These are phyloP conservation scores for Epizoanthus rinbou DNA, from an alignment of 92 coral and sea anemone genomes.

Conservation along the genomic window DNA sequence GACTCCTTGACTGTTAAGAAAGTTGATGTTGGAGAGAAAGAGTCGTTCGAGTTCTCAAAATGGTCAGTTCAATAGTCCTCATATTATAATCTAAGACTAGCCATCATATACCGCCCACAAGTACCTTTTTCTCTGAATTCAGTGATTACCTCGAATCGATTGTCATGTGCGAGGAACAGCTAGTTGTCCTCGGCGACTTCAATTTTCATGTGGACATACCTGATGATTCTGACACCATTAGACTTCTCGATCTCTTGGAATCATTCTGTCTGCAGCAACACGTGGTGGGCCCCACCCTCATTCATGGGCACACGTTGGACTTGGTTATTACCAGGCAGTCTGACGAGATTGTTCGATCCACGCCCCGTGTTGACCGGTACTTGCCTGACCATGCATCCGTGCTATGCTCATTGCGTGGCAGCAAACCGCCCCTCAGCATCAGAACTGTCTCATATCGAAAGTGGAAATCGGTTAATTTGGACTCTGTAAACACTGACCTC, in stretches of 20 bases:
- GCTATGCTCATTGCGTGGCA: slow-evolving; percentile 9
- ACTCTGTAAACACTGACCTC: slow-evolving; percentile 11
- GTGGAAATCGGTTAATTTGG: slow-evolving; percentile 27
- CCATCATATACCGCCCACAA: slow-evolving; percentile 57
- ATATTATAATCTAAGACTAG: slow-evolving; percentile 48
- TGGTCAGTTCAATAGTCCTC: slow-evolving; percentile 48
- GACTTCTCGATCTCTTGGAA: neutral
- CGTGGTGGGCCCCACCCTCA: too few species aligned
- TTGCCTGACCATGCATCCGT: neutral
- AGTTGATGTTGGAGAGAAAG: slow-evolving; percentile 52
- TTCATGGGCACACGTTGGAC: neutral
- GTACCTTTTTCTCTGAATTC: slow-evolving; percentile 22
- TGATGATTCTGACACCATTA: neutral
- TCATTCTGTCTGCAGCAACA: too few species aligned
- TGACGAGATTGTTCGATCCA: too few species aligned
- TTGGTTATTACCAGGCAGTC: neutral
- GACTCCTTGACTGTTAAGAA: slow-evolving; percentile 55
- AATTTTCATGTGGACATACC: neutral
- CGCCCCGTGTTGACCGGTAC: neutral
- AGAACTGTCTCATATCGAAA: slow-evolving; percentile 31
- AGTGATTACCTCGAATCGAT: slow-evolving; percentile 7
- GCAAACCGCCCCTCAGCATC: slow-evolving; percentile 27
- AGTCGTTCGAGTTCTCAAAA: slow-evolving; percentile 60
- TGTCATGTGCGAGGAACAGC: slow-evolving; percentile 15
- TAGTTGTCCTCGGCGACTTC: neutral